These are phyloP conservation scores for Galerucella calmariensis DNA, from an alignment of 2,888 invertebrate genomes.

Conservation along the genomic window DNA sequence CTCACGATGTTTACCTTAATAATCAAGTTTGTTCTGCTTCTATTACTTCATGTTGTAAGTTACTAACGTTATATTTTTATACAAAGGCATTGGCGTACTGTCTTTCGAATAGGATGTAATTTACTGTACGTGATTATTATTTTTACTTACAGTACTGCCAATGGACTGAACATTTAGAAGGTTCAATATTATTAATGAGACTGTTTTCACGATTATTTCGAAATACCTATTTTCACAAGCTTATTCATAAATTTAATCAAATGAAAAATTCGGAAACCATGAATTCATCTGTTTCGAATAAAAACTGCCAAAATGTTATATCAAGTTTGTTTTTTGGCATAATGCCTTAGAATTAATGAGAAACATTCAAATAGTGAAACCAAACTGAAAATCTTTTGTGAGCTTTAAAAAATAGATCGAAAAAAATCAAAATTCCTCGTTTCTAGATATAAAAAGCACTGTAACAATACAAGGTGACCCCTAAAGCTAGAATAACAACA, in stretches of 20 bases:
- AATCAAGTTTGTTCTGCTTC: not conserved
- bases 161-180: not conserved
- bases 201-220: not conserved
- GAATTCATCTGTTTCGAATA: conserved; percentile 4
- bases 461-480: no score
- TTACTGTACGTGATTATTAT: not conserved
- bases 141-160: not conserved
- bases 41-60: no score
- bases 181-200: not conserved
- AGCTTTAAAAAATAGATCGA: no score
- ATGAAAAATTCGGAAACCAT: conserved; percentile 2
- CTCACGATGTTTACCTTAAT: not conserved
- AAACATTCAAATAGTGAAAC: not conserved
- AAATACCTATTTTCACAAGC: conserved; percentile 1
- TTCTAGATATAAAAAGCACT: no score
- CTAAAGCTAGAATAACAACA: not conserved
- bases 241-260: conserved; percentile 8
- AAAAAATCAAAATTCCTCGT: no score
- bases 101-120: no score
- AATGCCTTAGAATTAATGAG: not conserved
- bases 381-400: no score
- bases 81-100: not conserved
- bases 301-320: conserved; percentile 11
- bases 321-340: conserved; percentile 8
- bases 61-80: not conserved